Evolutionary conservation across 2,888 invertebrate genomes (phyloP).

Genomic region (Thymelicus lineola): DNA sequence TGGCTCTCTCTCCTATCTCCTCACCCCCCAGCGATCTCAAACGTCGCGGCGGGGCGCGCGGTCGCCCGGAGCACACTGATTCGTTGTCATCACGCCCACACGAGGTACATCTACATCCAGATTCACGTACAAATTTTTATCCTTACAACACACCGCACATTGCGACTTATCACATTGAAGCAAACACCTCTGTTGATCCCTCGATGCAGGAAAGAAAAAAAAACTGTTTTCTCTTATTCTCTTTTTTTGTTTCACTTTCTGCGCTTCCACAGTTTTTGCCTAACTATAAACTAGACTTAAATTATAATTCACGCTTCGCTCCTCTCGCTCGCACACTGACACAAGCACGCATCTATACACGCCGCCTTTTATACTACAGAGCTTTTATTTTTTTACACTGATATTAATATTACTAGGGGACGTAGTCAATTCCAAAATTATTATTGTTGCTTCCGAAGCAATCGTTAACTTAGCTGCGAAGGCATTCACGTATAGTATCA

Average conservation of each 20-base stretch:
- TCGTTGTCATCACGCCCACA: slow-evolving; percentile 73
- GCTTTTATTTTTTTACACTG: slow-evolving; percentile 69
- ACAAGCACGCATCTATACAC: slow-evolving; percentile 50
- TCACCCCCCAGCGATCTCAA: not conserved
- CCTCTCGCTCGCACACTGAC: slow-evolving; percentile 51
- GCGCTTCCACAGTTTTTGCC: slow-evolving; percentile 76
- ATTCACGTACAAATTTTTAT: slow-evolving; percentile 55
- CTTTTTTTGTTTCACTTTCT: slow-evolving; percentile 54
- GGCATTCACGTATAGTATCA: slow-evolving; percentile 70
- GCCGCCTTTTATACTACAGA: slow-evolving; percentile 69
- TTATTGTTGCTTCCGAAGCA: slow-evolving; percentile 55
- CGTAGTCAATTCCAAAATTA: slow-evolving; percentile 71
- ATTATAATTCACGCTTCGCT: slow-evolving; percentile 59
- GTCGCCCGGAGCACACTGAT: slow-evolving; percentile 56
- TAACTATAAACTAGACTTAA: slow-evolving; percentile 83
- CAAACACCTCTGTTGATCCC: slow-evolving; percentile 73
- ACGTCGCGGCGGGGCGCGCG: slow-evolving; percentile 54
- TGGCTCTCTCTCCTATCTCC: not conserved
- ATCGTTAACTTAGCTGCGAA: slow-evolving; percentile 64
- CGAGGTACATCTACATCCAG: slow-evolving; percentile 56
- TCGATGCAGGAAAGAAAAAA: slow-evolving; percentile 59
- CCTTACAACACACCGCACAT: slow-evolving; percentile 60
- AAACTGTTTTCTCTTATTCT: slow-evolving; percentile 53
- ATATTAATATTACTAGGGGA: slow-evolving; percentile 62
- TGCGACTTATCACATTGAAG: slow-evolving; percentile 75